These are phyloP conservation scores for Drosophila differens DNA, from an alignment of 2,888 invertebrate species.

Conservation along the genomic window DNA sequence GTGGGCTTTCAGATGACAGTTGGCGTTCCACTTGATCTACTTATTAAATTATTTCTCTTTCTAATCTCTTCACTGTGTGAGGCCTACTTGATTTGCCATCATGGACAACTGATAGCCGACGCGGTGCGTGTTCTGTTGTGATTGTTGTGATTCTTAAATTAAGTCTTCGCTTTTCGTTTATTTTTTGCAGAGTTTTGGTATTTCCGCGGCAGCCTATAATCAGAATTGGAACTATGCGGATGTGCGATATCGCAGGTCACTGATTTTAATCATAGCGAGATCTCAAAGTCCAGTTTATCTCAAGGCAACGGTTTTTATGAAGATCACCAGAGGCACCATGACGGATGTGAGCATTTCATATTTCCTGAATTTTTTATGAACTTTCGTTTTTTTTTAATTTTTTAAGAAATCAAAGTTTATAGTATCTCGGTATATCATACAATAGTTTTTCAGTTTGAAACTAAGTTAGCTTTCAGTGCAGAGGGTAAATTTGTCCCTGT, in stretches of 20 bases:
- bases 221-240: conserved; percentile 77
- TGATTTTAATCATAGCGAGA: conserved; percentile 72
- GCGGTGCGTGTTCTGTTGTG: conserved; percentile 56
- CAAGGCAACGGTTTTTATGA: conserved; percentile 75
- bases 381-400: no score
- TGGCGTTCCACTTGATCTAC: conserved; percentile 60
- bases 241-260: conserved; percentile 66
- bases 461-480: not conserved
- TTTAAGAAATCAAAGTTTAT: not conserved
- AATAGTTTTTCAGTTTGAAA: not conserved
- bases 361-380: not conserved
- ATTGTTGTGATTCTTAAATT: not conserved
- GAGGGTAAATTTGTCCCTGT: not conserved
- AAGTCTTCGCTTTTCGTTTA: not conserved
- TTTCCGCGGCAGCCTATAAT: conserved; percentile 69
- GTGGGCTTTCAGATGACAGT: conserved; percentile 82
- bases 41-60: conserved; percentile 74
- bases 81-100: conserved; percentile 79
- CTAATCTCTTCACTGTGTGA: conserved; percentile 74
- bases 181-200: conserved; percentile 53
- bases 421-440: not conserved
- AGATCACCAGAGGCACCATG: conserved; percentile 72
- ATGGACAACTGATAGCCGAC: conserved; percentile 74
- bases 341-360: conserved; percentile 66
- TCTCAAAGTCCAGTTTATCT: conserved; percentile 72